phyloP scores from a whole-genome alignment of 2,113 vertebrate species.

The Sialia sialis region DNA sequence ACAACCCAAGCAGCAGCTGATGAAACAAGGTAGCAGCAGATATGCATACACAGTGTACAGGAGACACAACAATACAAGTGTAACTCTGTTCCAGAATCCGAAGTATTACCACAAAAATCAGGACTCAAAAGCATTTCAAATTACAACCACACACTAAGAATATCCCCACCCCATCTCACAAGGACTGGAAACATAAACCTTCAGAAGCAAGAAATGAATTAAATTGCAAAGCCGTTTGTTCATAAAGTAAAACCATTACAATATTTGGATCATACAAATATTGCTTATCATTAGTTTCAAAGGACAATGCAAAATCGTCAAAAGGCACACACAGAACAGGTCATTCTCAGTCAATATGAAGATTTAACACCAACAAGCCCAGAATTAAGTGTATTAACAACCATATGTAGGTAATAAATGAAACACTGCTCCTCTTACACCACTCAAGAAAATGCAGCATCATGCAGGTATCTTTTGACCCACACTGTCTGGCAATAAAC shows the following conservation, averaged over 20 bases:
- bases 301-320: neutral
- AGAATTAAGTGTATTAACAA: neutral
- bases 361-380: neutral
- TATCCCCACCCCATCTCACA: neutral
- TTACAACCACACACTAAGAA: neutral
- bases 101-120: neutral
- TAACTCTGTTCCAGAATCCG: neutral
- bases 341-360: neutral
- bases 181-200: neutral
- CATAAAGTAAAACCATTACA: neutral
- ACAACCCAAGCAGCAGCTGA: neutral
- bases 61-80: neutral
- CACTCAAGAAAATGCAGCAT: neutral
- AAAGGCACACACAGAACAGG: neutral
- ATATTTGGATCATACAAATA: neutral
- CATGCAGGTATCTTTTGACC: neutral
- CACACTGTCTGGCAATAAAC: neutral
- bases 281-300: neutral
- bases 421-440: neutral
- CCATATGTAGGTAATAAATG: neutral
- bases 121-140: neutral
- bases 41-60: neutral
- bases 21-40: neutral
- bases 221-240: neutral
- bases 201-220: neutral